Base-by-base conservation (phyloP, 2,797 vertebrate genomes). In the Anableps anableps region DNA sequence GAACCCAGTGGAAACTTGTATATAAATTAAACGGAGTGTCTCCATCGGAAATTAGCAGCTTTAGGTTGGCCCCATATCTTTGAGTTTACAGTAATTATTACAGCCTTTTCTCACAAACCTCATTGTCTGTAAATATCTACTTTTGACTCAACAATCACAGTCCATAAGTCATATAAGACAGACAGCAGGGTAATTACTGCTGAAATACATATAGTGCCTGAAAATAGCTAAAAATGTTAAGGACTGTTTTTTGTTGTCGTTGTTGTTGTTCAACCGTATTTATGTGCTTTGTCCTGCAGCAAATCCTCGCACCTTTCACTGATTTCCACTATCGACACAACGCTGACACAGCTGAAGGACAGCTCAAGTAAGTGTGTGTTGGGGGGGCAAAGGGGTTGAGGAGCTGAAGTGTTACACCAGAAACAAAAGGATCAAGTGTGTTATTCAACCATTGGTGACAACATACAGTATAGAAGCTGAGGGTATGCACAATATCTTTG, bases 251-350 rank as follows among this genome's bases (percentile, higher is more conserved):
- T 78, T 36, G 38, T 0, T 70, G n/a, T n/a, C n/a, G n/a, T 75
- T 53, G 79, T 80, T 19, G 13, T 19, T 85, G 51, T 80, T 21
- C 1, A 68, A 41, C 36, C 0, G 64, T 68, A 68, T 38, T 41
- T 26, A 2, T 84, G 17, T 88, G 9, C 72, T 78, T 31, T 83
- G 2, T 86, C 31, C 86, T 95, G 84, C 91, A 99, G 98, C 96
- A 98, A 97, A 99, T 99, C 96, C 96, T 99, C 79, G 98, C 99
- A 78, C 98, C 99, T 86, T 99, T 99, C 93, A 99, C 99, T 78
- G 99, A 99, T 96, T 99, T 99, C 93, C 98, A 99, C 97, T 99
- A 99, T 96, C 97, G 98, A 84, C 98, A 99, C 93, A 99, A 98
- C 82, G 98, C 99, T 89, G 98, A 99, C 90, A 99, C 96, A 74